A percentile compares a stretch with the other conserved stretches of the same genome.
phyloP scores from a whole-genome alignment of 2,113 vertebrate species.

The Nestor notabilis region DNA sequence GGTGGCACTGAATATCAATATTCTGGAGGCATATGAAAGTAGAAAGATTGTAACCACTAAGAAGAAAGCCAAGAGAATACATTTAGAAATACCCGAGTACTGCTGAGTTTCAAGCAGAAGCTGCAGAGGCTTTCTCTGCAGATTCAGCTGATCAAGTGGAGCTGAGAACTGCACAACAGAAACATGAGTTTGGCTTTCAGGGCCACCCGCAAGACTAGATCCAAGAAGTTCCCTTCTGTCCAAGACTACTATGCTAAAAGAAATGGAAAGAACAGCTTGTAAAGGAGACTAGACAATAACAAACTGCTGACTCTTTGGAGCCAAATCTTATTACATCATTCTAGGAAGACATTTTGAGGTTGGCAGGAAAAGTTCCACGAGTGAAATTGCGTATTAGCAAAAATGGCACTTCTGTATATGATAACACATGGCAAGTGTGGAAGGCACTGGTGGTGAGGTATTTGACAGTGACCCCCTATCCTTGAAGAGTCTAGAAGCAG shows the following conservation, averaged over 20 bases:
- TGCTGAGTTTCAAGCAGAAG: background rate
- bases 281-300: background rate
- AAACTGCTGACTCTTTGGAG: background rate
- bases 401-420: background rate
- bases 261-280: background rate
- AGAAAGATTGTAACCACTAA: background rate
- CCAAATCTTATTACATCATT: slow-evolving; percentile 14
- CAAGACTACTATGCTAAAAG: background rate
- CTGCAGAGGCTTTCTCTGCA: background rate
- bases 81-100: background rate
- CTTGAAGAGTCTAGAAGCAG: background rate
- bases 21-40: background rate
- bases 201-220: background rate
- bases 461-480: background rate
- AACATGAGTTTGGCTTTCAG: background rate
- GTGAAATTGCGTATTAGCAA: background rate
- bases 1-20: background rate
- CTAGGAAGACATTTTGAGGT: background rate
- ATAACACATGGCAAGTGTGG: background rate
- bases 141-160: background rate
- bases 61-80: background rate
- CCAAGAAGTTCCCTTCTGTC: background rate
- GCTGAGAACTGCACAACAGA: background rate
- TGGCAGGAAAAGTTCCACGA: background rate
- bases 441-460: background rate